Evolutionary conservation across 2,888 invertebrate genomes (phyloP).

Genomic region (Tromatobia lineatoria): DNA sequence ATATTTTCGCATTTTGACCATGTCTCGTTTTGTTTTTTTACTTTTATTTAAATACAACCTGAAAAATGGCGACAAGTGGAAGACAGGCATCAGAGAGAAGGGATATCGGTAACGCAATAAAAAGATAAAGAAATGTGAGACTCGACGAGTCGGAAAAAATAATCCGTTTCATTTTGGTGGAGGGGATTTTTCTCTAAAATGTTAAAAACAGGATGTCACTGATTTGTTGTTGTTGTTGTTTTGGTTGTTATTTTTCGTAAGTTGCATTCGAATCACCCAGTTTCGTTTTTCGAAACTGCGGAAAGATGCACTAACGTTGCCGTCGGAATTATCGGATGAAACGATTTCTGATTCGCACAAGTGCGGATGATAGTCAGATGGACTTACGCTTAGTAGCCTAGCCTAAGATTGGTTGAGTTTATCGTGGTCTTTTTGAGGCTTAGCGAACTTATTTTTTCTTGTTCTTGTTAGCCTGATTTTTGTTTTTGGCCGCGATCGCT

Average conservation of each 20-base stretch:
- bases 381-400: constrained; percentile 83
- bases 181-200: constrained; percentile 49
- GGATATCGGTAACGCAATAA: constrained; percentile 32
- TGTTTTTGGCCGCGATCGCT: constrained; percentile 90
- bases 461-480: constrained; percentile 86
- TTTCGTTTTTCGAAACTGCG: constrained; percentile 58
- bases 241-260: constrained; percentile 6
- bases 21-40: constrained; percentile 8
- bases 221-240: constrained; percentile 35
- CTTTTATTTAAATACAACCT: constrained; percentile 44
- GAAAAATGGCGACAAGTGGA: constrained; percentile 59
- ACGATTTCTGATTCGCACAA: constrained; percentile 79
- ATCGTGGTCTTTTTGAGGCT: constrained; percentile 71
- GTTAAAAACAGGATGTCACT: constrained; percentile 55
- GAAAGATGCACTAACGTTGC: constrained; percentile 40
- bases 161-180: constrained; percentile 27
- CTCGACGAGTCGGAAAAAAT: constrained; percentile 10
- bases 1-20: constrained; percentile 42
- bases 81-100: constrained; percentile 55
- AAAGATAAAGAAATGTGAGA: constrained; percentile 26
- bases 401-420: constrained; percentile 80
- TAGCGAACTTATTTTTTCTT: constrained; percentile 83
- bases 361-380: constrained; percentile 82
- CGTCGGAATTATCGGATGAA: constrained; percentile 73
- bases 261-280: constrained; percentile 46